Percentiles rank a stretch among this genome's conserved stretches.
Evolutionary conservation across 53 echinoderm and acorn worm species (phyloP).

Genomic region (Zoroaster sp.): DNA sequence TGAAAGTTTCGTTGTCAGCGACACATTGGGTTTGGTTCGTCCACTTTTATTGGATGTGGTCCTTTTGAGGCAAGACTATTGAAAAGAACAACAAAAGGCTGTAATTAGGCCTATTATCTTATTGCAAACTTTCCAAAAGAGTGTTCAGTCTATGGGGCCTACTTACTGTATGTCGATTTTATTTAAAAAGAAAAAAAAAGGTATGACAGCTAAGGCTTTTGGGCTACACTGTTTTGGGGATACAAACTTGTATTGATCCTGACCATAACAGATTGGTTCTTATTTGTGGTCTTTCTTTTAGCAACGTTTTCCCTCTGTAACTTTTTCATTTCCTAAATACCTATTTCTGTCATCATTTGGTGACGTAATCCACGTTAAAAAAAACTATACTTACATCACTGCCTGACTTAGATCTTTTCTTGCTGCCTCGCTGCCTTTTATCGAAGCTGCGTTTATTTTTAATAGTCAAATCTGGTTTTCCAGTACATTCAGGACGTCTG

Average conservation of each 20-base stretch:
- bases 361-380: neutral
- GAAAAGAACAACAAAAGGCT: neutral
- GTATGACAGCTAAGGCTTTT: too few species aligned
- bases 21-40: neutral
- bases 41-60: neutral
- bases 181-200: too few species aligned
- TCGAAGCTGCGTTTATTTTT: neutral
- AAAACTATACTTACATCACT: conserved; percentile 25
- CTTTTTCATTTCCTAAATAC: too few species aligned
- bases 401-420: neutral
- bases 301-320: too few species aligned
- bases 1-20: neutral
- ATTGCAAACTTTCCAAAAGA: too few species aligned
- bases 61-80: neutral
- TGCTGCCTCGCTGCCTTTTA: neutral
- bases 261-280: too few species aligned
- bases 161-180: too few species aligned
- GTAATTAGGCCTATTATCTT: too few species aligned
- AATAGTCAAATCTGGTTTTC: neutral
- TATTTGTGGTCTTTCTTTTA: too few species aligned
- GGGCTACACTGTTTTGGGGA: too few species aligned
- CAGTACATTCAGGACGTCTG: neutral
- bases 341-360: neutral
- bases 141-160: too few species aligned
- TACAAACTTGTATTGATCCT: too few species aligned